phyloP scores from a whole-genome alignment of 2,797 vertebrate species.

The Phoebastria nigripes region DNA sequence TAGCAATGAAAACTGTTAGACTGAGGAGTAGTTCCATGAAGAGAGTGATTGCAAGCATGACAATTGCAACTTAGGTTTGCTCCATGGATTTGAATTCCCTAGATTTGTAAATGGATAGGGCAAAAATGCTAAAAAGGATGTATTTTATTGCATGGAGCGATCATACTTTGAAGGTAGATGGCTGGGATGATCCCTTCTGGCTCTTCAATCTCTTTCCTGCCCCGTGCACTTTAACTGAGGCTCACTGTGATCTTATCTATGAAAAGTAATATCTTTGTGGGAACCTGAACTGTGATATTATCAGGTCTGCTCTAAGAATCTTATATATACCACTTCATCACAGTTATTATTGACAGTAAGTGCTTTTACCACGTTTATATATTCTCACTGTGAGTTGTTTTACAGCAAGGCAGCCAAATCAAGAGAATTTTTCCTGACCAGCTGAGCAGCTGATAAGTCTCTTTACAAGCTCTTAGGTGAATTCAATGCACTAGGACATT shows the following conservation, averaged over 20 bases:
- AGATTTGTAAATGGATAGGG: background rate
- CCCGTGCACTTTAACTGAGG: background rate
- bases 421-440: slow-evolving; percentile 5
- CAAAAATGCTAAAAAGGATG: background rate
- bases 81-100: background rate
- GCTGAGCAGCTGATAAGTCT: background rate
- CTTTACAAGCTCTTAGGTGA: background rate
- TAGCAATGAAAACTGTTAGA: background rate
- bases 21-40: background rate
- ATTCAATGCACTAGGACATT: background rate
- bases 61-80: background rate
- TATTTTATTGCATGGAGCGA: background rate
- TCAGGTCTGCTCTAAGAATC: background rate
- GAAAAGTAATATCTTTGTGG: background rate
- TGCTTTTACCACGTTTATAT: slow-evolving; percentile 16
- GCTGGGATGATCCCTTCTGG: background rate
- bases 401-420: slow-evolving; percentile 11
- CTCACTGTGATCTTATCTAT: background rate
- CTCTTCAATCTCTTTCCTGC: background rate
- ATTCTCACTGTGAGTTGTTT: slow-evolving; percentile 34
- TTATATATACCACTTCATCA: background rate
- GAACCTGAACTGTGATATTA: background rate
- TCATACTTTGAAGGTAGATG: background rate
- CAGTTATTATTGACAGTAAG: slow-evolving; percentile 24
- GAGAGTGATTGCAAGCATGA: background rate